Conservation (phyloP, 92 coral and sea anemone species). For the Zoanthus gigantus region DNA sequence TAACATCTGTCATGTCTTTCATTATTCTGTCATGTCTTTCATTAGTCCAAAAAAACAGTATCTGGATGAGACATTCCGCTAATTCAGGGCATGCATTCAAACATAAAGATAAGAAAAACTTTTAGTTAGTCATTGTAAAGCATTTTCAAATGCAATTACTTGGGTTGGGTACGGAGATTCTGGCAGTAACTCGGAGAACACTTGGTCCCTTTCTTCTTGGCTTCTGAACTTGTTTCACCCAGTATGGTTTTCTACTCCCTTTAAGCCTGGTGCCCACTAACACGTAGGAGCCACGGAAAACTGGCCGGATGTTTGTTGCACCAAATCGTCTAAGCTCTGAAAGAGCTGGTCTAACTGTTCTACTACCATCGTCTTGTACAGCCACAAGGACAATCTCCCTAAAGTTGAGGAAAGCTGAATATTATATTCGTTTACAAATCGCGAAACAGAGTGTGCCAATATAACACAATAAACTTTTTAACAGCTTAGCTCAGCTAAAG, state of each 20-base stretch:
- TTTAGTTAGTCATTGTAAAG: too few relatives aligned
- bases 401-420: not conserved
- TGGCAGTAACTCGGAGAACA: slow-evolving; percentile 12
- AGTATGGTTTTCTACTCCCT: slow-evolving; percentile 10
- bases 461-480: not conserved
- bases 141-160: not conserved
- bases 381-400: slow-evolving; percentile 35
- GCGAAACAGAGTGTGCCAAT: not conserved
- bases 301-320: slow-evolving; percentile 11
- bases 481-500: too few relatives aligned
- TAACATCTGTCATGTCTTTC: too few relatives aligned
- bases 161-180: slow-evolving; percentile 7
- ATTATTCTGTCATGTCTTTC: too few relatives aligned
- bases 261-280: slow-evolving; percentile 10
- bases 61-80: too few relatives aligned
- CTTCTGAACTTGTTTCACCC: slow-evolving; percentile 44
- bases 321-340: slow-evolving; percentile 5
- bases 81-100: too few relatives aligned
- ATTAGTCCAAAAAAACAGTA: too few relatives aligned
- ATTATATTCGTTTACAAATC: not conserved
- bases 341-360: slow-evolving; percentile 25
- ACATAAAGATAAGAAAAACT: too few relatives aligned
- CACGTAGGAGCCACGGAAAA: slow-evolving; percentile 34
- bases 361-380: slow-evolving; percentile 36
- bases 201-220: slow-evolving; percentile 36